Evolutionary conservation across 2,888 invertebrate genomes (phyloP), one percentile per base, ranked within the genome.

Genomic region (Melolontha melolontha): DNA sequence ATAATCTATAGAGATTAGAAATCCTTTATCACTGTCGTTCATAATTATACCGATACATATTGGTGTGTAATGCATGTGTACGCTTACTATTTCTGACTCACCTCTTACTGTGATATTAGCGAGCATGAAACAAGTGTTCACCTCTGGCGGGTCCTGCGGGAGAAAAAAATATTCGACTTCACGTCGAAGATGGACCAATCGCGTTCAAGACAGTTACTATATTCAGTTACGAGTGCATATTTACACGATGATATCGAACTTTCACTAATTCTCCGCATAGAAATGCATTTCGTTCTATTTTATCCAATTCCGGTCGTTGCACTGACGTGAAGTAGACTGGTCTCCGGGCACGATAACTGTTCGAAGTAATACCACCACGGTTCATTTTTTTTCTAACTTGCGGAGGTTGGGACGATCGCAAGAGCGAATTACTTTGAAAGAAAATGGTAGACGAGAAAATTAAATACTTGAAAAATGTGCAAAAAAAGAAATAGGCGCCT

Each of bases 291-390:
- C 64, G 55, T 55, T 51, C 55, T 68, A 64, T 68, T 64, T 64
- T 64, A 55, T 51, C 63, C 65, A 57, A 69, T 64, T 69, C 70
- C 72, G 70, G 70, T 67, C 70, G 67, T 70, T 70, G 70, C 70
- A 70, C 69, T 69, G 66, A 66, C 69, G 57, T 66, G 64, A 52
- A 69, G 66, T 52, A 57, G 66, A 62, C 65, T 50, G 44, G 69
- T 57, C 57, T 66, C 69, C 69, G 65, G 69, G 66, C 44, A 34
- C 41, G 44, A 40, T 51, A 63, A 44, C 39, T 42, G 62, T 50
- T 22, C 44, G 22, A 29, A 4, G 34, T 42, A 62, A 69, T 59
- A 66, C 69, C 69, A 69, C 69, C 69, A 62, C 42, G 34, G 66
- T 52, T 65, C 44, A n/a, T 42, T 55, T 2, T 50, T 50, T 50